Conservation (phyloP, 2,797 vertebrate genomes). For the Trichosurus vulpecula region DNA sequence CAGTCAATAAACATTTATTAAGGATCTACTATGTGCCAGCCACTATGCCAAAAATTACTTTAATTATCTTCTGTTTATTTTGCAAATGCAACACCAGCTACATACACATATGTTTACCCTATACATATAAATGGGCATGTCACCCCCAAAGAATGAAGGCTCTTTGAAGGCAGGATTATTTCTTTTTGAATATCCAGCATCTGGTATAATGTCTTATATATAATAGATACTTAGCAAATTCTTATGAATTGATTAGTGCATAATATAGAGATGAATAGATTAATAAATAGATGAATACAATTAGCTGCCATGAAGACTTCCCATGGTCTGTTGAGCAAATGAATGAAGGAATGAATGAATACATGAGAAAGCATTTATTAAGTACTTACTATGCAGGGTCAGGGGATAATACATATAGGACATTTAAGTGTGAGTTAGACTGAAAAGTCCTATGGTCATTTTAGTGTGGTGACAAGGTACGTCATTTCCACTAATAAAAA, state of each 20-base stretch:
- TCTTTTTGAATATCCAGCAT: neutral
- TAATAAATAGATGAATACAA: neutral
- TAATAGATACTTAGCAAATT: neutral
- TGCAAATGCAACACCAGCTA: neutral
- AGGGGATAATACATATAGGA: neutral
- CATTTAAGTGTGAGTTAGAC: neutral
- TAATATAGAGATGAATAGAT: neutral
- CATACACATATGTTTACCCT: neutral
- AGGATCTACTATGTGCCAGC: neutral
- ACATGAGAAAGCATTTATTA: neutral
- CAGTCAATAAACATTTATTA: neutral
- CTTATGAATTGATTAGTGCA: neutral
- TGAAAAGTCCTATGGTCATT: neutral
- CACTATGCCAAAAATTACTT: neutral
- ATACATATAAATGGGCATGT: neutral
- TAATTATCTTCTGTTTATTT: neutral
- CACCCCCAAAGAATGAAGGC: neutral
- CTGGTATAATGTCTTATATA: neutral
- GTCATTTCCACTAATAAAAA: neutral
- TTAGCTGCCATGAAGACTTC: neutral
- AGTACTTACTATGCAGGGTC: neutral
- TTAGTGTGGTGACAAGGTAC: neutral
- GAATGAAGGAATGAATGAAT: neutral
- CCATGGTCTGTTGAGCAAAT: neutral
- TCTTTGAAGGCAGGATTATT: neutral